phyloP scores from a whole-genome alignment of 2,888 invertebrate genomes.

The Morpho achilles region DNA sequence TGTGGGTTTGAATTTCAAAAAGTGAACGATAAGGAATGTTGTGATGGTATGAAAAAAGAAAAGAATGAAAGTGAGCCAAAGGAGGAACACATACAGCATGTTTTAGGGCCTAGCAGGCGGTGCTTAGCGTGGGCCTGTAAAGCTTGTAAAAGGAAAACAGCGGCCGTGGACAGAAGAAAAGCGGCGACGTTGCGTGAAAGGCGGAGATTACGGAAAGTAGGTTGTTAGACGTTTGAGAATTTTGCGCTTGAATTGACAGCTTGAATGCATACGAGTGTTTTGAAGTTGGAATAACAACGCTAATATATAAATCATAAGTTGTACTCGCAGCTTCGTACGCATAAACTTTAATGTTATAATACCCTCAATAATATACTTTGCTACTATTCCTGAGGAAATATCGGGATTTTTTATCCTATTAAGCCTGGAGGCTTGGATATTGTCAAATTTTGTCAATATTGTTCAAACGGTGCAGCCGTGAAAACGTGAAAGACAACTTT shows the following conservation, averaged over 20 bases:
- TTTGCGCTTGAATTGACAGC: neutral
- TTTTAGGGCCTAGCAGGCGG: slow-evolving; percentile 81
- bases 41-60: slow-evolving; percentile 56
- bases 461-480: too few species aligned
- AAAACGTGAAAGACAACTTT: too few species aligned
- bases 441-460: too few species aligned
- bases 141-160: slow-evolving; percentile 97
- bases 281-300: neutral
- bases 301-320: too few species aligned
- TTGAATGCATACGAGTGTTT: neutral
- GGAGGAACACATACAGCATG: slow-evolving; percentile 69
- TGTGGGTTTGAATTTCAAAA: slow-evolving; percentile 48
- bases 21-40: slow-evolving; percentile 43
- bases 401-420: too few species aligned
- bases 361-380: too few species aligned
- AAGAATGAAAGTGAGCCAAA: slow-evolving; percentile 42
- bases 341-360: too few species aligned
- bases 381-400: too few species aligned
- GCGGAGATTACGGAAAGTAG: slow-evolving; percentile 93
- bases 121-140: slow-evolving; percentile 98
- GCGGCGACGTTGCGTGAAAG: slow-evolving; percentile 98
- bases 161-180: slow-evolving; percentile 96
- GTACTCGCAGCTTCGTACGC: too few species aligned
- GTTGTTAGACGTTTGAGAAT: slow-evolving; percentile 30
- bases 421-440: too few species aligned